These are phyloP conservation scores for Amia ocellicauda DNA, from an alignment of 2,113 vertebrate species.

Conservation along the genomic window DNA sequence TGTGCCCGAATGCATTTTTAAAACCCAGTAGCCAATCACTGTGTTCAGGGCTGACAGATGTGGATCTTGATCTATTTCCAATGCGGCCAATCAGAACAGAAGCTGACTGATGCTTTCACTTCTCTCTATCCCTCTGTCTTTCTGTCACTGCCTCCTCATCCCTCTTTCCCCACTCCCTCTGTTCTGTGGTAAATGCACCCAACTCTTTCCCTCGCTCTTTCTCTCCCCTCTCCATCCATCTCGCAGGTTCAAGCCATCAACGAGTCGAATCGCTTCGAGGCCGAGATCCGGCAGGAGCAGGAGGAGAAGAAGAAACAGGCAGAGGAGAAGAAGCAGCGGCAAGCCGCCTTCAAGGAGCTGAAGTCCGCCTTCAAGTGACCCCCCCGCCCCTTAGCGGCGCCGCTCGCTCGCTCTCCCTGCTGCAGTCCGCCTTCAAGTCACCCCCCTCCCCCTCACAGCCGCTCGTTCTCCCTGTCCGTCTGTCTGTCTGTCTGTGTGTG, in stretches of 20 bases:
- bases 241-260: slow-evolving; percentile 82
- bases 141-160: neutral
- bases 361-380: slow-evolving; percentile 83
- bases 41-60: no score
- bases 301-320: slow-evolving; percentile 87
- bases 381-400: neutral
- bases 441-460: neutral
- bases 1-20: no score
- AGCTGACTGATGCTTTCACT: neutral
- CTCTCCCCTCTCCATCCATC: no score
- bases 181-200: no score
- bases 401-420: neutral
- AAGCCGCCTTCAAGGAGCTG: slow-evolving; percentile 86
- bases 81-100: no score
- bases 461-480: slow-evolving; percentile 1
- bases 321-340: slow-evolving; percentile 83
- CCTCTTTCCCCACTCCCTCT: no score
- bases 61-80: no score
- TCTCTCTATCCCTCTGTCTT: neutral
- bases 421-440: neutral
- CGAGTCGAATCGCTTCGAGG: slow-evolving; percentile 79
- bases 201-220: no score
- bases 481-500: neutral
- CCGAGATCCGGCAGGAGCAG: slow-evolving; percentile 91
- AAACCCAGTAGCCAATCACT: no score